Conservation (phyloP, 2,113 vertebrate genomes). For the Puma concolor region DNA sequence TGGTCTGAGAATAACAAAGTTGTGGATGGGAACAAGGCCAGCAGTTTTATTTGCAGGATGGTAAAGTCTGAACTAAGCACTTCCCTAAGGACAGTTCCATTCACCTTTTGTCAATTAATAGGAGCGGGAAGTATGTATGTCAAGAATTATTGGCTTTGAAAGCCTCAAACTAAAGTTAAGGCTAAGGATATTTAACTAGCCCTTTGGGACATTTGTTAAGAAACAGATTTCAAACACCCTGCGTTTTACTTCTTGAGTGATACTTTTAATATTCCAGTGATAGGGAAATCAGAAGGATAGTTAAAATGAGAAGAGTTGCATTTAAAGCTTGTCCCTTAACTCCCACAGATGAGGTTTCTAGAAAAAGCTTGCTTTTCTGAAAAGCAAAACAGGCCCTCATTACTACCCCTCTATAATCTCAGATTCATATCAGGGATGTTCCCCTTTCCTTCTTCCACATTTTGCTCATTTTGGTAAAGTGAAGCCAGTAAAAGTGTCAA, state of each 20-base stretch:
- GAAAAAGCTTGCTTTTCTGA: constrained; percentile 4
- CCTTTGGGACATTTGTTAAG: constrained; percentile 52
- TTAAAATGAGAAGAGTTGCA: neutral
- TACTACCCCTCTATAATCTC: neutral
- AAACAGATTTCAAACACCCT: constrained; percentile 39
- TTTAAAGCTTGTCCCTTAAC: constrained; percentile 40
- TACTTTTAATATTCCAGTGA: neutral
- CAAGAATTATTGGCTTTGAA: constrained; percentile 51
- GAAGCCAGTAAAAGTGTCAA: neutral
- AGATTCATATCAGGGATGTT: neutral
- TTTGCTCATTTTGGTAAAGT: constrained; percentile 44
- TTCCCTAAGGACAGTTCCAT: constrained; percentile 64
- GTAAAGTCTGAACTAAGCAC: constrained; percentile 52
- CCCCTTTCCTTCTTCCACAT: neutral
- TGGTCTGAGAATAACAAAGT: constrained; percentile 49
- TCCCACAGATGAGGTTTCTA: constrained; percentile 28
- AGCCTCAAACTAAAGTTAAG: constrained; percentile 62
- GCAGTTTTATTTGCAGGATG: constrained; percentile 60
- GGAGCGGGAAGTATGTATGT: neutral
- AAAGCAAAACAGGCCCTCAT: neutral
- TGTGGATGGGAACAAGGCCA: constrained; percentile 42
- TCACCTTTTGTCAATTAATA: constrained; percentile 66
- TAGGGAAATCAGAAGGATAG: neutral
- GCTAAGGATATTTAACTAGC: constrained; percentile 54
- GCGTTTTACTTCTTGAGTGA: constrained; percentile 19